A percentile compares a stretch with the other conserved stretches of the same genome.
phyloP scores from a whole-genome alignment of 2,113 vertebrate species.

The Dasypus novemcinctus region DNA sequence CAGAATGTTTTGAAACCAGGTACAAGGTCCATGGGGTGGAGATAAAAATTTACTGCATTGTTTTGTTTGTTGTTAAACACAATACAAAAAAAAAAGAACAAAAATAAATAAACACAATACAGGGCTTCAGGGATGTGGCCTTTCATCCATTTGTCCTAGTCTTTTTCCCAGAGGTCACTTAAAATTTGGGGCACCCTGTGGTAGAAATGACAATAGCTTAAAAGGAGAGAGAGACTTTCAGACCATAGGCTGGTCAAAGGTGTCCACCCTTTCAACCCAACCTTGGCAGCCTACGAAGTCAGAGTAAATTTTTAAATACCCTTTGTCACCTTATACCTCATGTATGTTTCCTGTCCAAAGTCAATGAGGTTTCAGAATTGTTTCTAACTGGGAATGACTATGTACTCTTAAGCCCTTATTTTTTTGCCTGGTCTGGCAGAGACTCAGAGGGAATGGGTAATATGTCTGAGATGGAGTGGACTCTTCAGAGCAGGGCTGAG shows the following conservation, averaged over 20 bases:
- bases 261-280: background rate
- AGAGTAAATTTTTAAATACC: background rate
- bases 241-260: background rate
- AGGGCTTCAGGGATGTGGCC: accelerated
- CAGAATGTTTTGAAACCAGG: background rate
- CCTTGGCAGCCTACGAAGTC: background rate
- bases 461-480: background rate
- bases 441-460: background rate
- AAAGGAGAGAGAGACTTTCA: background rate
- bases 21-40: background rate
- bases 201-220: background rate
- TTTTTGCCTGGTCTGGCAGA: background rate
- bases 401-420: background rate
- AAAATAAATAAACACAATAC: too few species aligned
- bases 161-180: background rate
- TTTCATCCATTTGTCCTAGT: background rate
- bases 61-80: background rate
- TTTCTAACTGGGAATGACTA: background rate
- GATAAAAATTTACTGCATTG: background rate
- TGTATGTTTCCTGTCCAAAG: background rate
- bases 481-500: background rate
- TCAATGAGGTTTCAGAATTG: background rate
- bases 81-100: too few species aligned
- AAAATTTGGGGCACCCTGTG: background rate
- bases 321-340: accelerated